These are phyloP conservation scores for Leptinotarsa haldemani DNA, from an alignment of 2,888 invertebrate genomes.

Conservation along the genomic window DNA sequence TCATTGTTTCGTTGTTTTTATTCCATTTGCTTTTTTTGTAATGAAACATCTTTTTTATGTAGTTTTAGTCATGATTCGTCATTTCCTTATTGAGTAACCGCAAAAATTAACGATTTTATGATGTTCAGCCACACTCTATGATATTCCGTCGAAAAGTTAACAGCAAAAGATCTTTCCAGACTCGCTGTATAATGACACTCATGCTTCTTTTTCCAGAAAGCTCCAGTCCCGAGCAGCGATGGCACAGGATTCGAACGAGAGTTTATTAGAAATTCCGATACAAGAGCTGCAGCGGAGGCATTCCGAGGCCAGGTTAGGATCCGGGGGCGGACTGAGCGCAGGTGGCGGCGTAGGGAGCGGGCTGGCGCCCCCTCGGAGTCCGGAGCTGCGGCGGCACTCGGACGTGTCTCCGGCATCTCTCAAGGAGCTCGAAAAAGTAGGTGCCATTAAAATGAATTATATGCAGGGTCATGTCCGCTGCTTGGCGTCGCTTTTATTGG, in stretches of 20 bases:
- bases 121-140: no score
- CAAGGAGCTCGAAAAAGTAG: slow-evolving; percentile 90
- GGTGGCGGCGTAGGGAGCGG: slow-evolving; percentile 70
- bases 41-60: no score
- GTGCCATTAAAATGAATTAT: slow-evolving; percentile 40
- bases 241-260: slow-evolving; percentile 87
- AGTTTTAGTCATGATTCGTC: no score
- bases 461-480: background rate
- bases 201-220: slow-evolving; percentile 64
- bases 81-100: no score
- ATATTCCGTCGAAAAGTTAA: no score
- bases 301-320: slow-evolving; percentile 79
- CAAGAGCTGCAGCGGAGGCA: slow-evolving; percentile 84
- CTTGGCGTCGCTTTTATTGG: background rate
- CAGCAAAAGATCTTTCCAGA: no score
- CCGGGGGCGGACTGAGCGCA: slow-evolving; percentile 68
- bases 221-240: slow-evolving; percentile 82
- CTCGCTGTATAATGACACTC: background rate
- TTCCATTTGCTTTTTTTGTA: no score
- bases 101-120: no score
- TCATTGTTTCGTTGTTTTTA: no score
- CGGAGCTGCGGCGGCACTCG: slow-evolving; percentile 84
- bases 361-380: slow-evolving; percentile 85
- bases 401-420: slow-evolving; percentile 89
- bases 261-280: slow-evolving; percentile 82